Evolutionary conservation across 2,113 vertebrate genomes (phyloP).

Genomic region (human (Homo sapiens)): DNA sequence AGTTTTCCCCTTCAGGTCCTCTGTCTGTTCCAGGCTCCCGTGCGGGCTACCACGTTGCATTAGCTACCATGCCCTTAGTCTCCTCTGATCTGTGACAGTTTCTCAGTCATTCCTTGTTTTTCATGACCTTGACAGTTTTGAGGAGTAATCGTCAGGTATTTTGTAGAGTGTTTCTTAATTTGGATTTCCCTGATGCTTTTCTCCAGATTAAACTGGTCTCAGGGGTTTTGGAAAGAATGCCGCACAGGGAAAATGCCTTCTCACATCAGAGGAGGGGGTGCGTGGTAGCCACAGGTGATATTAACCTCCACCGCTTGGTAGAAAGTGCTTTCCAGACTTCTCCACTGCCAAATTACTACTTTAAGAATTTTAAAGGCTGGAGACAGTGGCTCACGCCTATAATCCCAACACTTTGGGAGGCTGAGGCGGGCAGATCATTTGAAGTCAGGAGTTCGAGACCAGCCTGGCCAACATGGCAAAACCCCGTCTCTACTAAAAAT

Average conservation of each 20-base stretch:
- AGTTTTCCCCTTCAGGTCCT: background rate
- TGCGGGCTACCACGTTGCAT: fast-evolving
- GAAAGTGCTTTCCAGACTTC: background rate
- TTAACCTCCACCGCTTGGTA: background rate
- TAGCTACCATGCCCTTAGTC: background rate
- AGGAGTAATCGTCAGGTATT: background rate
- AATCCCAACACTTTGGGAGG: too few species aligned
- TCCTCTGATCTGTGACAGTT: background rate
- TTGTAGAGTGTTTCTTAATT: background rate
- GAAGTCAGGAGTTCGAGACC: too few species aligned
- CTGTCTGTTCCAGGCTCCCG: background rate
- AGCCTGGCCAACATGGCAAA: too few species aligned
- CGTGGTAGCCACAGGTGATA: background rate
- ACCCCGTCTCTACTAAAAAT: too few species aligned
- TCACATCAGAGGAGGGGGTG: background rate
- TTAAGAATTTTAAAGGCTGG: background rate
- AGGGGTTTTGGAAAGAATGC: background rate
- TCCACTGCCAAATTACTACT: background rate
- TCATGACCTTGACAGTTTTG: background rate
- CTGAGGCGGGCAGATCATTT: too few species aligned
- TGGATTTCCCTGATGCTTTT: background rate
- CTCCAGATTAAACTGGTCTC: background rate
- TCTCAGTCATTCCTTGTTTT: background rate
- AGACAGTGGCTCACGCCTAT: too few species aligned
- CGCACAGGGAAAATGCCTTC: background rate